phyloP scores from a whole-genome alignment of 2,113 vertebrate genomes.

The Glaucidium brasilianum region DNA sequence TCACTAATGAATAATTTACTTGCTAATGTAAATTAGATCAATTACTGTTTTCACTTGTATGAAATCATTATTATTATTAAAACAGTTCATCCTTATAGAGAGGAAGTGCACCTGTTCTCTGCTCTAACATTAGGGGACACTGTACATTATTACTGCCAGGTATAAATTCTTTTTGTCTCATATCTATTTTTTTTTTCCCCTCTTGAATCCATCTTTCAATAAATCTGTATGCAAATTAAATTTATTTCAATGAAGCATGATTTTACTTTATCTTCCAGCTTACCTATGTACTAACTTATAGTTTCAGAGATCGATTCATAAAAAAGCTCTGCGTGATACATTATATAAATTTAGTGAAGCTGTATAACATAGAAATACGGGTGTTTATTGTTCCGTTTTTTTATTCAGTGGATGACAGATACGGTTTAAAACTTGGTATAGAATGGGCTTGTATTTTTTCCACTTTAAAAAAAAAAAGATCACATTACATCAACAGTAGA shows the following conservation, averaged over 20 bases:
- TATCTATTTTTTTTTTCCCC: not conserved
- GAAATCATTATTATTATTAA: constrained; percentile 45
- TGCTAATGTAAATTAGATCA: constrained; percentile 49
- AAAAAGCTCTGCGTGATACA: not conserved
- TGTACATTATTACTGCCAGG: not conserved
- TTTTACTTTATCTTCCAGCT: constrained; percentile 13
- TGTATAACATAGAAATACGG: not conserved
- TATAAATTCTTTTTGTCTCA: not conserved
- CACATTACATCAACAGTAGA: not conserved
- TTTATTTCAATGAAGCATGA: not conserved
- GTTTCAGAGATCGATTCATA: constrained; percentile 24
- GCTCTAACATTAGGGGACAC: not conserved
- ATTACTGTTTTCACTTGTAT: constrained; percentile 46
- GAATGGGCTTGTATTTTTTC: not conserved
- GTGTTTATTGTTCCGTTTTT: not conserved
- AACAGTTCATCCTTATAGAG: constrained; percentile 1
- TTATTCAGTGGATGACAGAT: not conserved
- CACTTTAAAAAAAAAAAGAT: not conserved
- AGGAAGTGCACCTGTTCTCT: not conserved
- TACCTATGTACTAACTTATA: not conserved
- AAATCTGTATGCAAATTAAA: constrained; percentile 59
- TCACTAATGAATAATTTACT: constrained; percentile 60
- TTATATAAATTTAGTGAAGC: not conserved
- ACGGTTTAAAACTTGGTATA: not conserved
- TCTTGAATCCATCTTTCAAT: not conserved